Evolutionary conservation across 2,113 vertebrate species (phyloP), one percentile per base, ranked within the genome.

Genomic region (Lathamus discolor): DNA sequence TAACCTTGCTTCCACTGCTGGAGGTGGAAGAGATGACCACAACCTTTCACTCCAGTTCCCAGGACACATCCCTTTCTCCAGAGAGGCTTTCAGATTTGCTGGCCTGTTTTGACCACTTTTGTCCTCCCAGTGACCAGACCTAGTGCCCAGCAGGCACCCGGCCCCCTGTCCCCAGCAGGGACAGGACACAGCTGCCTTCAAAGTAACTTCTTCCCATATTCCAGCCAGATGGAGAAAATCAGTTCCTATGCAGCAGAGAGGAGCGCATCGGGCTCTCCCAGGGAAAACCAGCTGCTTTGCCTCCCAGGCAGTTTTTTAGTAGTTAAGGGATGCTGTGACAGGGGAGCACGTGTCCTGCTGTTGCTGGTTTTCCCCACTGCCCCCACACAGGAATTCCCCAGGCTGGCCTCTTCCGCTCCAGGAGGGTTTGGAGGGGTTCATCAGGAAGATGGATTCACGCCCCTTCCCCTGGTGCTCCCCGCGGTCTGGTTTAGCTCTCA

Each of bases 261-360:
- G 31, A 63, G 17, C 43, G 37, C 16, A 7, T 43, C 10, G 10
- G 29, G 22, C 28, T 83, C 66, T 89, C 84, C 49, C 31, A 62
- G 74, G 55, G 91, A 81, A 78, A 84, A 17, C 11, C 84, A 84
- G 89, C 92, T 92, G 93, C 63, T 87, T 91, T 80, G 49, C 44
- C 37, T 95, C 75, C 43, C 46, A 66, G 67, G 35, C 44, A 28
- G 52, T 75, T 82, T 95, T 94, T 67, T 27, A 10, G 11, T n/a
- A n/a, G 52, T 73, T 85, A 52, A 57, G 59, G 41, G 94, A 52
- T 66, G 66, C 66, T 83, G 41, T 80, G 84, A 94, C 81, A 92
- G n/a, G n/a, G 46, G 11, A 92, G 48, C 70, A 48, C 1, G 0
- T 69, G 85, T 35, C 57, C 57, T 5, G 4, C 52, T 37, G 17